Conservation (phyloP, 2,888 invertebrate species). For the Pterostichus madidus region DNA sequence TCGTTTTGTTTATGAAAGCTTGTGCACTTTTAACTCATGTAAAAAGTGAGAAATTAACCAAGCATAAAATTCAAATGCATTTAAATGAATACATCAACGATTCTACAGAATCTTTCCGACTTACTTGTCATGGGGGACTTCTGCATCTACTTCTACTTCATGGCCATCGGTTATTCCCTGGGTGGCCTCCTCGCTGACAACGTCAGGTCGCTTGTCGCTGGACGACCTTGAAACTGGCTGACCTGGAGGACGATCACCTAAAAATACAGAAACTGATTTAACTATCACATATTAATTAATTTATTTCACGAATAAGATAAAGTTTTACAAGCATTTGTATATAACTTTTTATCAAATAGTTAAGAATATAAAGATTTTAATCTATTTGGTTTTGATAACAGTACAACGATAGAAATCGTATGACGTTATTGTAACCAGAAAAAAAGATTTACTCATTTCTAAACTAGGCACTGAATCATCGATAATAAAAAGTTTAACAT, state of each 20-base stretch:
- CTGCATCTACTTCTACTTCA: constrained; percentile 53
- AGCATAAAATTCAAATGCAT: no score
- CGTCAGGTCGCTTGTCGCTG: constrained; percentile 76
- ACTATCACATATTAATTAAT: not conserved
- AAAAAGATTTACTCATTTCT: constrained; percentile 48
- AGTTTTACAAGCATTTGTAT: no score
- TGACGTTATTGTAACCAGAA: constrained; percentile 40
- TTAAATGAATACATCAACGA: no score
- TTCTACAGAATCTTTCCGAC: not conserved
- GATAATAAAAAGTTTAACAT: constrained; percentile 44
- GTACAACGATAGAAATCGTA: constrained; percentile 27
- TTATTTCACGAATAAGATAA: not conserved
- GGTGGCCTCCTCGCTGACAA: constrained; percentile 74
- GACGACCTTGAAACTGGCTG: constrained; percentile 76
- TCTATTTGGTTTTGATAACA: constrained; percentile 28
- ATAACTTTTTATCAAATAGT: not conserved
- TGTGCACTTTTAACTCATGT: no score
- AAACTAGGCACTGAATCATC: constrained; percentile 48
- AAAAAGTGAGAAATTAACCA: no score
- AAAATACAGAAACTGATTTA: constrained; percentile 68
- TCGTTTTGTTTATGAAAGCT: no score
- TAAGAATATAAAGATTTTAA: constrained; percentile 4
- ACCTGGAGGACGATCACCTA: constrained; percentile 75
- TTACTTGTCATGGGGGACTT: constrained; percentile 70
- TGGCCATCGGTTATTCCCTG: constrained; percentile 60